phyloP scores from a whole-genome alignment of 2,113 vertebrate species.

The Guaruba guarouba region DNA sequence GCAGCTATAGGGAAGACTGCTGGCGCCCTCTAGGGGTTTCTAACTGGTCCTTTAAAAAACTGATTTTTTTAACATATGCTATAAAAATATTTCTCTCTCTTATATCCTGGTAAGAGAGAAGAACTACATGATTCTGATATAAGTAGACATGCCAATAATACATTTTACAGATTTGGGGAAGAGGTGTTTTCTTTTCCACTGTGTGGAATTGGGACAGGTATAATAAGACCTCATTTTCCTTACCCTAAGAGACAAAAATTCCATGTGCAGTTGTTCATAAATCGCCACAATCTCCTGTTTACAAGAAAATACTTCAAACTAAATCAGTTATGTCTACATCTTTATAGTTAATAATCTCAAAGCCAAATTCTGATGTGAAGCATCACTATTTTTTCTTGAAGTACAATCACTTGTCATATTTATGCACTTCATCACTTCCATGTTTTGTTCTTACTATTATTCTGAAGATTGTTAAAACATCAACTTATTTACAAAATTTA shows the following conservation, averaged over 20 bases:
- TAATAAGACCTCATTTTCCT: not conserved
- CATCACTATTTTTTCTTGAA: not conserved
- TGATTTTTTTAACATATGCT: fast-evolving
- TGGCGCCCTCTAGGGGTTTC: slow-evolving; percentile 66
- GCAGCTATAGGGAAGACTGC: not conserved
- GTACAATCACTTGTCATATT: not conserved
- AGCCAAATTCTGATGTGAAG: not conserved
- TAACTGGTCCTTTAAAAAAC: too few species aligned
- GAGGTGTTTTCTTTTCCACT: not conserved
- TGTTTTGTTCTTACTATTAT: not conserved
- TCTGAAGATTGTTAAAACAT: not conserved
- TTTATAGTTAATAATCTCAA: not conserved
- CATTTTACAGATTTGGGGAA: not conserved
- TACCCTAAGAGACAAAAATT: not conserved
- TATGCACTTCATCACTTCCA: not conserved
- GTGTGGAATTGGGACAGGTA: not conserved
- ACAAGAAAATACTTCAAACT: not conserved
- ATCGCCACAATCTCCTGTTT: not conserved
- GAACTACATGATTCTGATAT: not conserved
- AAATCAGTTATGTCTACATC: not conserved
- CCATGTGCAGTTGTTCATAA: not conserved
- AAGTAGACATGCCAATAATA: not conserved
- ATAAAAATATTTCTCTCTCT: not conserved
- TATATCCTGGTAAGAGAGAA: not conserved
- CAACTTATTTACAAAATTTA: not conserved